Base-by-base conservation (phyloP, 2,888 invertebrate genomes). In the Lasioglossum oenotherae region DNA sequence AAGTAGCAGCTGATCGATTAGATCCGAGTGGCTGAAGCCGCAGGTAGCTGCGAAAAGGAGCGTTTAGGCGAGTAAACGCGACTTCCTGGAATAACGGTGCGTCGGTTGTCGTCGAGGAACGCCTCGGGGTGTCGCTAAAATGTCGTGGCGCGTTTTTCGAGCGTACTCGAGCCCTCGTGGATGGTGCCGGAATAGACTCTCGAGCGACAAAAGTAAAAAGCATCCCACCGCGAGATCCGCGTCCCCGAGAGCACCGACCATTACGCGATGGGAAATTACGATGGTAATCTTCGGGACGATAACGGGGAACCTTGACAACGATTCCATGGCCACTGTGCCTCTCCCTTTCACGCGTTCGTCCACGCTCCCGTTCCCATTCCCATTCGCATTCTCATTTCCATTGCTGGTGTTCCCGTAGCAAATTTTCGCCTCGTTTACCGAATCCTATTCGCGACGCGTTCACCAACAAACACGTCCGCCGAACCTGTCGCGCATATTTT, bases 131-230 rank as follows among this genome's bases (percentile, higher is more conserved):
- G 85, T 85, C 78, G 85, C 78, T 75, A 75, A 82, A 87, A 80
- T 49, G 79, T 87, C 67, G 76, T 38, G 27, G 75, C 44, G 78
- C 67, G 80, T 78, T 85, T 67, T 85, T 80, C 53, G 64, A 78
- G 74, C 78, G 74, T 73, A 71, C 82, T 85, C 82, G 74, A 86
- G 86, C 64, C 53, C 60, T 57, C 76, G 81, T 46, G 72, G 86
- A 81, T 84, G 79, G 77, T 31, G 81, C 31, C 60, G 84, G 79
- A 81, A 73, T 71, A 79, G 84, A 77, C 81, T 74, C 85, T 83
- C 49, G 60, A 80, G 80, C 64, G 81, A 84, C 77, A 80, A 81
- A 81, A 81, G 81, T 78, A 78, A 81, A 86, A 84, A 84, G 84
- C 81, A 79, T 78, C 74, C 60, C 27, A 27, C 19, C 77, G 69